Evolutionary conservation across 2,888 invertebrate species (phyloP), one percentile per base, ranked within the genome.

Genomic region (Papilio elwesi): DNA sequence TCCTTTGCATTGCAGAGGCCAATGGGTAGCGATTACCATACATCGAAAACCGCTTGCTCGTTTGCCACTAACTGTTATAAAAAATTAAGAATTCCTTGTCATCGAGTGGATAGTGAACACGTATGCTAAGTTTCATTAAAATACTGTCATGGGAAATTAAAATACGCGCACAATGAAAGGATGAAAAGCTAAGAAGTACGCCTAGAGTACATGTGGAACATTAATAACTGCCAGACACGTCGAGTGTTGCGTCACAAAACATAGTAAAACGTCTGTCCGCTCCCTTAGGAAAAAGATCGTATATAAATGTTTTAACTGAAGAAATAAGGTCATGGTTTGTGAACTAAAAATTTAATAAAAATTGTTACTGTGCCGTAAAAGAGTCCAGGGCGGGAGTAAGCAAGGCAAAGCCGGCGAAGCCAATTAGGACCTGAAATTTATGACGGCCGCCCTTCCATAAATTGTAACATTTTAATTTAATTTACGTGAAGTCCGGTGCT

Each of bases 401-500:
- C 59, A 38, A 62, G 59, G 43, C 59, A 62, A 62, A 62, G 83
- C 87, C 87, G 81, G 84, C 85, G 80, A 81, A 86, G 88, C 91
- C 90, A 92, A 92, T 92, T 93, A 92, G 90, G 85, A 84, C 82
- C 82, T 80, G 76, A 85, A 91, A 92, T 92, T 92, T 92, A 92
- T 90, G 87, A 86, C 84, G 80, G 79, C 82, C 81, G 78, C 82
- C 85, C 82, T 77, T 82, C 85, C 88, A 88, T 92, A 91, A 92
- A 91, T 91, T 90, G 89, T 87, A 88, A 88, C 90, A 88, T 91
- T 92, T 91, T 92, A 92, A 92, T 91, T 92, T 90, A 88, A 90
- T 87, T 87, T 85, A 78, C 78, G 79, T 79, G 77, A 83, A 87
- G 83, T 84, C 86, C 85, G 81, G 83, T 83, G 74, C 26, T 71